Percentiles rank a stretch among this genome's conserved stretches.
These are phyloP conservation scores for Antidorcas marsupialis DNA, from an alignment of 2,113 vertebrate genomes.

Conservation along the genomic window DNA sequence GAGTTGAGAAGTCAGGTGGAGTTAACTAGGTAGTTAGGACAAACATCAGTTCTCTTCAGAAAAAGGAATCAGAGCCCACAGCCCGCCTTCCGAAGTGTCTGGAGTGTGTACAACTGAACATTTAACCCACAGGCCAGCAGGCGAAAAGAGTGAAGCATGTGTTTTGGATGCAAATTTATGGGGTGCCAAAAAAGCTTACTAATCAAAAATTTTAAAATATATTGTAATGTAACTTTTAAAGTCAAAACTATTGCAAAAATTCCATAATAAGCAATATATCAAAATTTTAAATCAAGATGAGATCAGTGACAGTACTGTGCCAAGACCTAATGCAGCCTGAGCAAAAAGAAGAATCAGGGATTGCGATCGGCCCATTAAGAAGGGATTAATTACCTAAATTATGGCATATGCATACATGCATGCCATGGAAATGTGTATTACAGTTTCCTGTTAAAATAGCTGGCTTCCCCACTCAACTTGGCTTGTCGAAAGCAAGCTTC, in stretches of 20 bases:
- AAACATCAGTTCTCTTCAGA: neutral
- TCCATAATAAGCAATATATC: neutral
- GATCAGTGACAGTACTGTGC: neutral
- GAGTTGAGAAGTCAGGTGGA: neutral
- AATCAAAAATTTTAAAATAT: neutral
- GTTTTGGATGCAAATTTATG: neutral
- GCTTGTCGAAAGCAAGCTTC: neutral
- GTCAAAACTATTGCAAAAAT: neutral
- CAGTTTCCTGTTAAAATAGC: neutral
- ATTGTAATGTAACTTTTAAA: neutral
- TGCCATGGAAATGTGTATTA: neutral
- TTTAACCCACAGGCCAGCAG: neutral
- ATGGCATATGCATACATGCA: fast-evolving
- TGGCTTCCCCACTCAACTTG: neutral
- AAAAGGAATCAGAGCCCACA: neutral
- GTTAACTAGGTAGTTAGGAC: neutral
- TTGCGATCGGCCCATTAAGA: neutral
- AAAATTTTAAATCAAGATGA: neutral
- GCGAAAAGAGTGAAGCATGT: neutral
- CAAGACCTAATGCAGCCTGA: neutral
- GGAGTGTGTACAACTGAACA: fast-evolving
- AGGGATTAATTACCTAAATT: neutral
- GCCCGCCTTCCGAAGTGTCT: neutral
- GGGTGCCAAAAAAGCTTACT: neutral
- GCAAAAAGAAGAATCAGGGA: neutral